Base-by-base conservation (phyloP, 2,888 invertebrate species). In the Acrobasis suavella region DNA sequence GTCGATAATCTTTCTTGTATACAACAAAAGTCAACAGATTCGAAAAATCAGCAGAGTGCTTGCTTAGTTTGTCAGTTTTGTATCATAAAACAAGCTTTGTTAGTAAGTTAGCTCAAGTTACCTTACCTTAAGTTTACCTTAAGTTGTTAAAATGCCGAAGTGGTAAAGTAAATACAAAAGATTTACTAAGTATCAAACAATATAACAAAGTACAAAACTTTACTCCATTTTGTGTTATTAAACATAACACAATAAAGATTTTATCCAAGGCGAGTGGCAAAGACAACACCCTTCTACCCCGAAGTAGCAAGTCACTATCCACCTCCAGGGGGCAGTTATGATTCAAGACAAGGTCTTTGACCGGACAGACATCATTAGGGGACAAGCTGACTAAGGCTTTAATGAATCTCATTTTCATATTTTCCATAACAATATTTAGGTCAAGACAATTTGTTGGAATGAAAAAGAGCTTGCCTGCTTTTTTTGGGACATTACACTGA, bases 351-450 rank as follows among this genome's bases (percentile, higher is more conserved):
- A 42, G 60, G 60, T 39, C 60, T 16, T 51, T 39, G 60, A 60
- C 51, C 42, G 37, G 59, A 58, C 37, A 72, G 76, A 77, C 76
- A 78, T 72, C 65, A 71, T 72, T 70, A 69, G 68, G 72, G 69
- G 64, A 66, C 72, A 63, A 72, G 69, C 72, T 83, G 83, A 83
- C 79, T 85, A 80, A 82, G 78, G 72, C 73, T 65, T 69, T 68
- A 73, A 78, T 78, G 71, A 72, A 81, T 73, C 75, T 81, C 74
- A 82, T 85, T 84, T 83, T 83, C 79, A 85, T 83, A 85, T 80
- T 83, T 80, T 79, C 71, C 76, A 79, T 80, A 78, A 77, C 76
- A 79, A 78, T 77, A 75, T 72, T 65, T 58, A 38, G 60, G 51
- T 62, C 38, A 32, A 8, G 58, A 15, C 52, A 14, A 50, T 16